phyloP scores from a whole-genome alignment of 2,888 invertebrate genomes.

The Kuschelorhynchus macadamiae region DNA sequence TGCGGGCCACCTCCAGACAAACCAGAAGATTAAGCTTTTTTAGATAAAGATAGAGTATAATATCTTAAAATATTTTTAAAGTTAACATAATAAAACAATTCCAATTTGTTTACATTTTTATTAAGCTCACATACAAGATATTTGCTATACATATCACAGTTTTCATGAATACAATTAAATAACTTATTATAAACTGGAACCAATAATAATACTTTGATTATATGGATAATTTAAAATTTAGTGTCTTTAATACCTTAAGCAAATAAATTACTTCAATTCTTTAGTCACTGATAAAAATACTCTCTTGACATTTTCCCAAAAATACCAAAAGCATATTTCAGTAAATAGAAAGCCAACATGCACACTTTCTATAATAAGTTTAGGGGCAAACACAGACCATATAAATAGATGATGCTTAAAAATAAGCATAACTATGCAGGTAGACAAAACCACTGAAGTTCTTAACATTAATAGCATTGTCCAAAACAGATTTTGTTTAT shows the following conservation, averaged over 20 bases:
- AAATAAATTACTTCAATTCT: too few relatives aligned
- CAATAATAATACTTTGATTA: too few relatives aligned
- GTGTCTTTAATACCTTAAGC: too few relatives aligned
- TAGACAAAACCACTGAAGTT: conserved; percentile 72
- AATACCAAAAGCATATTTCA: conserved; percentile 45
- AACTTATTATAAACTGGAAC: too few relatives aligned
- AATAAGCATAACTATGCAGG: conserved; percentile 73
- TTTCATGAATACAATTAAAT: too few relatives aligned
- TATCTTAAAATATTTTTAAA: too few relatives aligned
- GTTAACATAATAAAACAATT: too few relatives aligned
- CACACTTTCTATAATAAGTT: conserved; percentile 84
- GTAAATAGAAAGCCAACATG: conserved; percentile 66
- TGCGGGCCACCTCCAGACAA: conserved; percentile 99
- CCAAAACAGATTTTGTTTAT: conserved; percentile 52
- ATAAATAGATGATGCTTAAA: conserved; percentile 93
- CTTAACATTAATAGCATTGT: conserved; percentile 68
- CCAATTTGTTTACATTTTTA: too few relatives aligned
- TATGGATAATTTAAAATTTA: too few relatives aligned
- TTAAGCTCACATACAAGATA: too few relatives aligned
- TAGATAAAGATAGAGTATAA: too few relatives aligned
- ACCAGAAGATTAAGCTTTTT: conserved; percentile 82
- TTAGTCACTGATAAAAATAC: not conserved
- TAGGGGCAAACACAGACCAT: conserved; percentile 97
- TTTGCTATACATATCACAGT: too few relatives aligned
- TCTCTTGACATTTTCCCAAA: not conserved